phyloP scores from a whole-genome alignment of 1,140 invertebrate species.

The Scylla paramamosain region DNA sequence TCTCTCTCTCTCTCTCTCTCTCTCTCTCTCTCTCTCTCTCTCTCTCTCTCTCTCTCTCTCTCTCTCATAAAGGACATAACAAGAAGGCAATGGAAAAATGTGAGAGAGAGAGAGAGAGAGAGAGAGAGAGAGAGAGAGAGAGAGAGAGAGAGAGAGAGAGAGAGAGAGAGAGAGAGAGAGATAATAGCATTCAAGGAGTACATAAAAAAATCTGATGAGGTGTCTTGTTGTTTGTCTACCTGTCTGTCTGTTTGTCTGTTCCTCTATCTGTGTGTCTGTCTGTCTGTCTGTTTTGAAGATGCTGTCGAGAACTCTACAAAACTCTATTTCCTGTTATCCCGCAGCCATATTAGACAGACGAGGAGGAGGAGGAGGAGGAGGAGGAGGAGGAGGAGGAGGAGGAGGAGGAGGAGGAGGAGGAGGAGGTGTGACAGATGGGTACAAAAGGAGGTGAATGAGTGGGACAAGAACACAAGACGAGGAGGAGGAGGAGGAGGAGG shows the following conservation, averaged over 20 bases:
- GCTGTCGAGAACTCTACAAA: too few relatives aligned
- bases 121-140: not conserved
- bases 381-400: slow-evolving; percentile 1
- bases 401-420: not conserved
- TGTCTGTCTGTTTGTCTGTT: not conserved
- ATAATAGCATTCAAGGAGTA: too few relatives aligned
- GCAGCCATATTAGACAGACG: not conserved
- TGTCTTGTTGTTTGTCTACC: not conserved
- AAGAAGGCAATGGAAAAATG: not conserved
- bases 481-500: not conserved
- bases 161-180: too few relatives aligned
- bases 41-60: too few relatives aligned
- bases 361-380: slow-evolving; percentile 40
- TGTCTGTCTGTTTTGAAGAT: not conserved
- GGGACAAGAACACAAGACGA: not conserved
- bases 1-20: too few relatives aligned
- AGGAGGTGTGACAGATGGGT: not conserved
- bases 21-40: too few relatives aligned
- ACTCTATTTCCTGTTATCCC: too few relatives aligned
- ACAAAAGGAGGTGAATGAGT: too few relatives aligned
- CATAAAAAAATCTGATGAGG: too few relatives aligned
- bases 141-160: too few relatives aligned
- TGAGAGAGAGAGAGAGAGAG: not conserved
- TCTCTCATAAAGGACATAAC: too few relatives aligned
- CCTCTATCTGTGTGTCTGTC: not conserved